Evolutionary conservation across 2,113 vertebrate genomes (phyloP).

Genomic region (Antigone vipio): DNA sequence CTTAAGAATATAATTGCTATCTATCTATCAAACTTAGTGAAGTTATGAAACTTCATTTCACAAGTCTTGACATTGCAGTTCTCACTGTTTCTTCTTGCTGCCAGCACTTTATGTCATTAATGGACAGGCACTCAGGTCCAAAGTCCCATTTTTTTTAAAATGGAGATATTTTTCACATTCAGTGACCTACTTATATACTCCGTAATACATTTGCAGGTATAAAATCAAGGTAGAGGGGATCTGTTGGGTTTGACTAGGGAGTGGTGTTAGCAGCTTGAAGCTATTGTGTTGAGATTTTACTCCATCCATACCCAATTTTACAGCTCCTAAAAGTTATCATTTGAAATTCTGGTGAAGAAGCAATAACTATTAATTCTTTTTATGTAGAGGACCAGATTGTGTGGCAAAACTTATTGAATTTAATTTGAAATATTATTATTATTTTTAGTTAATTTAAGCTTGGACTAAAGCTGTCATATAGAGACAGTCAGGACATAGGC

Average conservation of each 20-base stretch:
- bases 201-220: not conserved
- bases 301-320: not conserved
- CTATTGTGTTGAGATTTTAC: not conserved
- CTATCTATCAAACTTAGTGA: conserved; percentile 30
- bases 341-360: not conserved
- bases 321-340: not conserved
- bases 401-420: not conserved
- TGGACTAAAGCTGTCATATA: not conserved
- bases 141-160: conserved; percentile 3
- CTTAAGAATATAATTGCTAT: conserved; percentile 50
- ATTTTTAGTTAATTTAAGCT: not conserved
- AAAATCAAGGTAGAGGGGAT: conserved; percentile 24
- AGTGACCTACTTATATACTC: not conserved
- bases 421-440: not conserved
- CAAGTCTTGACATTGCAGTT: conserved; percentile 22
- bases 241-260: not conserved
- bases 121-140: not conserved
- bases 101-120: conserved; percentile 54
- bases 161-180: conserved; percentile 21
- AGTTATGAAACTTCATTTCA: conserved; percentile 60
- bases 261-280: not conserved
- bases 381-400: not conserved
- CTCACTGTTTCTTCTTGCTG: conserved; percentile 53
- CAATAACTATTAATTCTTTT: not conserved
- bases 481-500: not conserved